Conservation (phyloP, 2,888 invertebrate genomes). For the Argyresthia albistria region DNA sequence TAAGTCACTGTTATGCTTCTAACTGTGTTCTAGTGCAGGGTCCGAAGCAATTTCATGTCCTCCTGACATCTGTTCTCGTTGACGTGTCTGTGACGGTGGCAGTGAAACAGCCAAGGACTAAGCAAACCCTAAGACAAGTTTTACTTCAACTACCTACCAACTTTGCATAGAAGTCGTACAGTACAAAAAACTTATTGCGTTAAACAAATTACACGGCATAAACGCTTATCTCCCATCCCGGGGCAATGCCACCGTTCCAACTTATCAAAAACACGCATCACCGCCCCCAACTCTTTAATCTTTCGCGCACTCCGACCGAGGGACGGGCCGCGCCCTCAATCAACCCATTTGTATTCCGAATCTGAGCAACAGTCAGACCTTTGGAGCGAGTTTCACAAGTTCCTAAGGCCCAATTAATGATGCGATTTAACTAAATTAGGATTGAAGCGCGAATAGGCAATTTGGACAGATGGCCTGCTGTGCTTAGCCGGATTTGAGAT, state of each 20-base stretch:
- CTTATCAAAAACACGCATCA: not conserved
- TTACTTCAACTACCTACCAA: no score
- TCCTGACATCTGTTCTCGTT: no score
- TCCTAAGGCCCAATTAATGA: conserved; percentile 8
- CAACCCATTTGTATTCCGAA: conserved; percentile 12
- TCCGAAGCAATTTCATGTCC: no score
- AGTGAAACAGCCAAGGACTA: no score
- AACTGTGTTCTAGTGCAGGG: no score
- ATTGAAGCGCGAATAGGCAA: conserved; percentile 3
- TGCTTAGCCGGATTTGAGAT: not conserved
- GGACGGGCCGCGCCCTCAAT: conserved; percentile 5
- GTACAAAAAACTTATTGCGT: no score
- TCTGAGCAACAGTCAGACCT: conserved; percentile 3
- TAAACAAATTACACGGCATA: not conserved
- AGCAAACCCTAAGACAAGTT: no score
- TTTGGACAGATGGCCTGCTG: not conserved
- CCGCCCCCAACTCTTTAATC: not conserved
- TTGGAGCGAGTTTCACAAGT: conserved; percentile 3
- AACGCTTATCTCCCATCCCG: not conserved
- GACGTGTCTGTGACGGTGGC: no score
- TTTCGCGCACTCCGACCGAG: not conserved
- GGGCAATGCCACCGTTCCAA: not conserved
- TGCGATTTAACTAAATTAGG: conserved; percentile 10
- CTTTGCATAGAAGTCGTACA: no score
- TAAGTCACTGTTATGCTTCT: no score